Base-by-base conservation (phyloP, 2,888 invertebrate genomes). In the Ecliptopera silaceata region DNA sequence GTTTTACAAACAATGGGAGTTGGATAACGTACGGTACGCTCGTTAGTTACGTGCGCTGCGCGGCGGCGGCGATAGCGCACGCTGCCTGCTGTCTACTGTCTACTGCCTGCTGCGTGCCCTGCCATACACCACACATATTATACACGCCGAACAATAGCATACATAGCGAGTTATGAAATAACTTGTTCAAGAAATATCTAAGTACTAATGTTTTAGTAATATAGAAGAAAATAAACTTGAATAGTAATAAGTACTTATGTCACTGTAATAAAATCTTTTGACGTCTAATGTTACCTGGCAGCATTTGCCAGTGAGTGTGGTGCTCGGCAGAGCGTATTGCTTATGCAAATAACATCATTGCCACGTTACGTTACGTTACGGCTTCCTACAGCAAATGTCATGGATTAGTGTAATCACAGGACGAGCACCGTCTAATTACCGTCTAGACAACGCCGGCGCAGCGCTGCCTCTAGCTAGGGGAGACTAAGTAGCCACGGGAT, bases 1-100 rank as follows among this genome's bases (percentile, higher is more conserved):
- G 47, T 22, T 51, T 38, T 17, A 50, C 12, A 39, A 26, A 56
- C 56, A 56, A 56, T 50, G 45, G 34, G 10, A 4, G 41, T 53
- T 47, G 22, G 32, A 53, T 46, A 46, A 53, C 13, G 1, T 12
- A 4, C 34, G 26, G 1, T 12, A 4, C 34, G 26, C 38, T 29
- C 39, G 44, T 15, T 15, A 43, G 42, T 42, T 26, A 13, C 42
- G 42, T 26, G 8, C 26, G 12, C 10, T 10, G 4, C 43, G 43
- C n/a, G n/a, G n/a, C 20, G 20, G 13, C 10, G 15, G 4, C 43
- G 43, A 29, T 0, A 10, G 26, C 4, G 42, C 26, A 15, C 26
- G 39, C 10, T 39, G 39, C 13, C n/a, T n/a, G n/a, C n/a, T n/a
- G n/a, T n/a, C n/a, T n/a, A n/a, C n/a, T n/a, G n/a, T n/a, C n/a